Conservation (phyloP, 1,140 invertebrate genomes). For the Oscheius sp. region DNA sequence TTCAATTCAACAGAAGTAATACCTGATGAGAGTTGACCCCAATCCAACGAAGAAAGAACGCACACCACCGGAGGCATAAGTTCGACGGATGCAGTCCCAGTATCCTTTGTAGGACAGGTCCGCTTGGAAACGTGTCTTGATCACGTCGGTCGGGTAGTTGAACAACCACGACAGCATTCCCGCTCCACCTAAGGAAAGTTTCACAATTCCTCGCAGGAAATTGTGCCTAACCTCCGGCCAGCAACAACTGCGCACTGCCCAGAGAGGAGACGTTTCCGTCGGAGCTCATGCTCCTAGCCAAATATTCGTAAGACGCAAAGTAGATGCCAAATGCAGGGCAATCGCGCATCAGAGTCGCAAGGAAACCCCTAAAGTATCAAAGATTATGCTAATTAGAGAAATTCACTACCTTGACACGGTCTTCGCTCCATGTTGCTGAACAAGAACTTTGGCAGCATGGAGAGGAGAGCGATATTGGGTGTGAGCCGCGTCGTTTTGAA, state of each 20-base stretch:
- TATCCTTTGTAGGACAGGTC: constrained; percentile 63
- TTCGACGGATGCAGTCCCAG: constrained; percentile 66
- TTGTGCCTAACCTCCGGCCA: constrained; percentile 58
- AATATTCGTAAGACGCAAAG: constrained; percentile 74
- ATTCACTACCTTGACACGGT: constrained; percentile 29
- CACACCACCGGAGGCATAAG: constrained; percentile 74
- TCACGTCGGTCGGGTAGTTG: constrained; percentile 81
- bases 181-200: constrained; percentile 69
- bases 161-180: constrained; percentile 81
- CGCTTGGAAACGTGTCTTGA: constrained; percentile 82
- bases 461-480: constrained; percentile 65
- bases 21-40: constrained; percentile 55
- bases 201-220: constrained; percentile 20
- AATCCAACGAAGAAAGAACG: constrained; percentile 60
- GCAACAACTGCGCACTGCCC: constrained; percentile 46
- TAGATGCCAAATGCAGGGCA: constrained; percentile 71
- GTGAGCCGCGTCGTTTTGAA: constrained; percentile 60
- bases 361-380: constrained; percentile 72
- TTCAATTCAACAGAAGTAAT: background rate
- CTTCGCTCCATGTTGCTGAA: constrained; percentile 67
- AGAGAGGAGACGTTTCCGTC: constrained; percentile 49
- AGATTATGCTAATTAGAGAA: background rate
- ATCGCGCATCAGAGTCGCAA: constrained; percentile 74
- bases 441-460: constrained; percentile 70
- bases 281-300: constrained; percentile 62